Evolutionary conservation across 1,140 invertebrate genomes (phyloP).

Genomic region (Pinna nobilis): DNA sequence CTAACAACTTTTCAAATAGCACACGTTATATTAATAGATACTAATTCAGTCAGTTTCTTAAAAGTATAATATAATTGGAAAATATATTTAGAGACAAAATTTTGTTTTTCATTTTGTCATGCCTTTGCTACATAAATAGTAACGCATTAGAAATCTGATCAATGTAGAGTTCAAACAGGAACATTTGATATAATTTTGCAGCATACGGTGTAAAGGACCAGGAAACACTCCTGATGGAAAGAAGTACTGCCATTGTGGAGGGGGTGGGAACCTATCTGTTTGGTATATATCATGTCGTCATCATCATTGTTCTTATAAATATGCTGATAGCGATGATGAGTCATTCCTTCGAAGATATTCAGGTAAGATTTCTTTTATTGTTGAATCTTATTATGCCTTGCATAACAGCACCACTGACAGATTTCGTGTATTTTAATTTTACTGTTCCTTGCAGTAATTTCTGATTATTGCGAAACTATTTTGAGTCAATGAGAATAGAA

Average conservation of each 20-base stretch:
- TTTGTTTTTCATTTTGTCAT: not conserved
- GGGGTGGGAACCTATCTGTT: slow-evolving; percentile 78
- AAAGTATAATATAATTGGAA: no score
- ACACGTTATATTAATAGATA: no score
- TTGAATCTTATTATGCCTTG: not conserved
- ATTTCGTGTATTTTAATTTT: no score
- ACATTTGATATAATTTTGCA: slow-evolving; percentile 14
- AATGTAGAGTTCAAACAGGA: not conserved
- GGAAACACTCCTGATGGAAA: slow-evolving; percentile 46
- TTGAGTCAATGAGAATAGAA: no score
- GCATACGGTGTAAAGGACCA: slow-evolving; percentile 43
- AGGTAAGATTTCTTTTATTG: slow-evolving; percentile 65
- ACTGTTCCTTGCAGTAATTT: no score
- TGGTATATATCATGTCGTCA: slow-evolving; percentile 77
- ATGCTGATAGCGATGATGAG: slow-evolving; percentile 81
- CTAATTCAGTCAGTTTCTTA: no score
- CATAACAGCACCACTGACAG: no score
- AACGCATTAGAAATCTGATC: not conserved
- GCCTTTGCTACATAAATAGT: not conserved
- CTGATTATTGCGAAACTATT: no score
- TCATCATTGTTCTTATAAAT: slow-evolving; percentile 80
- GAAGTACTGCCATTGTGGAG: slow-evolving; percentile 72
- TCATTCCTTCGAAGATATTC: slow-evolving; percentile 79
- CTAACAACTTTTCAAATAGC: no score
- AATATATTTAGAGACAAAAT: not conserved